Evolutionary conservation across 2,113 vertebrate species (phyloP), one percentile per base, ranked within the genome.

Genomic region (Oreocharis arfaki): DNA sequence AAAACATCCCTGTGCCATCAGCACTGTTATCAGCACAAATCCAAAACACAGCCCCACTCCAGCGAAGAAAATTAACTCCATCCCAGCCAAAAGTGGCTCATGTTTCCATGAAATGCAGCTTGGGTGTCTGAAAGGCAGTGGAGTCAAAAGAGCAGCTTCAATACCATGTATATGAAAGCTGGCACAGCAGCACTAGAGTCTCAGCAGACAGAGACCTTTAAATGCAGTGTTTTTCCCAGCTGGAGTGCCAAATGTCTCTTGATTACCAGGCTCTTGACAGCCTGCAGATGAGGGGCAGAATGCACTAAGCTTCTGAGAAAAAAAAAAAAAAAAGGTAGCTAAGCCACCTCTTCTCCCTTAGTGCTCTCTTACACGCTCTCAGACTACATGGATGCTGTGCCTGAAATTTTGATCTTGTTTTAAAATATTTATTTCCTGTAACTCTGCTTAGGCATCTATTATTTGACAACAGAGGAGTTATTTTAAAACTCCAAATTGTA

Each of bases 341-440:
- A 71, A 90, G 17, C 27, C 32, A 78, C 30, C 56, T 81, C 82
- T 94, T 91, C 33, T 90, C 26, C 18, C 32, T 55, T 60, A 78
- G 35, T 63, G 47, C 47, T 70, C 56, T 87, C 83, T 78, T 68
- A 33, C 9, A 5, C 60, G 56, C 35, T 92, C 60, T 84, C 68
- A 75, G 76, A n/a, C 60, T 87, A 33, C 28, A 61, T 46, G 67
- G 60, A 32, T 84, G 47, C 49, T 89, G 52, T 59, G 73, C 65
- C 82, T 87, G 73, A 90, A 92, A 89, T 86, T 59, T 67, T 84
- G 41, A 53, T 93, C 68, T 81, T 89, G 83, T 92, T 94, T 90
- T 92, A 87, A 93, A 94, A 92, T 89, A 89, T 92, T 95, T 90
- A 92, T 96, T 96, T 96, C 78, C 71, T 76, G 83, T 79, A 90